phyloP scores from a whole-genome alignment of 2,113 vertebrate genomes.

The Macrotis lagotis region DNA sequence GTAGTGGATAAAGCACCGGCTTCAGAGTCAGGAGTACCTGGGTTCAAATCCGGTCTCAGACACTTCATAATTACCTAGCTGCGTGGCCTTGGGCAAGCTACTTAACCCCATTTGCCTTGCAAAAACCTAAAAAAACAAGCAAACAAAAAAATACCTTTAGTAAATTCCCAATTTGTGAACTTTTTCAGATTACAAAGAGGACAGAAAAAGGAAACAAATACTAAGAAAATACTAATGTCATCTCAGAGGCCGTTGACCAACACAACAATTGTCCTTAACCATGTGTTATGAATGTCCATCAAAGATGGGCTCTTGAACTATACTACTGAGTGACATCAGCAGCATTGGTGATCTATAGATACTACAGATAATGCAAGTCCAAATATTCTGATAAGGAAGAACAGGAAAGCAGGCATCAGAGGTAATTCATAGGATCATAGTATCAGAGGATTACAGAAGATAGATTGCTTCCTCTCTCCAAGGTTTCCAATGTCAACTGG shows the following conservation, averaged over 20 bases:
- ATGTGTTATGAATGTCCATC: conserved; percentile 1
- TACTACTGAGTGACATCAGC: background rate
- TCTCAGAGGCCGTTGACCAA: background rate
- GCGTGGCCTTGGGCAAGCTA: no score
- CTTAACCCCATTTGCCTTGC: no score
- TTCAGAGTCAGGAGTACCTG: no score
- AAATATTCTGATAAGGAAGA: background rate
- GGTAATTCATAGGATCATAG: no score
- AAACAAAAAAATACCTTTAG: background rate
- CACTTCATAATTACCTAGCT: no score
- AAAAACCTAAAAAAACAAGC: no score
- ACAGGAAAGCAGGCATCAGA: background rate
- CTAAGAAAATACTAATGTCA: background rate
- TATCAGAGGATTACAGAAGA: background rate
- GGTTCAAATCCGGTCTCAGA: no score
- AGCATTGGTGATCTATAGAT: background rate
- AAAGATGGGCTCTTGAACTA: background rate
- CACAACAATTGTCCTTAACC: background rate
- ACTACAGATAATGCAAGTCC: background rate
- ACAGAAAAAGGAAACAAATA: background rate
- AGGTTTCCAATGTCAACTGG: background rate
- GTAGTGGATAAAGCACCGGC: no score
- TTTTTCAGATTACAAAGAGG: background rate
- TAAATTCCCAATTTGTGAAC: background rate
- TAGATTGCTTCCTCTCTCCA: background rate